These are phyloP conservation scores for Thamnaconus septentrionalis DNA, from an alignment of 2,113 vertebrate genomes.

Conservation along the genomic window DNA sequence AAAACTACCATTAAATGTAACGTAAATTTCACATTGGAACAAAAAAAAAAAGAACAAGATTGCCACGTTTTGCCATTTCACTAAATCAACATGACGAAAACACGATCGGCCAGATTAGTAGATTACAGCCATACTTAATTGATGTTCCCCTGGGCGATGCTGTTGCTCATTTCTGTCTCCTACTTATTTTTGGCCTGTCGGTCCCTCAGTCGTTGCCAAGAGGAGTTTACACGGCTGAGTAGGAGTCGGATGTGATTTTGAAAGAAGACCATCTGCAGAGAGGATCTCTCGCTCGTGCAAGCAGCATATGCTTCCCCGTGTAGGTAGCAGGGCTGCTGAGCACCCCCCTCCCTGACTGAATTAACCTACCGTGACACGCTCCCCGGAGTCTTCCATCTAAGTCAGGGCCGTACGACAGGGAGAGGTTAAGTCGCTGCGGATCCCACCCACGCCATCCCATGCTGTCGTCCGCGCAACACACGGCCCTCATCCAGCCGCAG, in stretches of 20 bases:
- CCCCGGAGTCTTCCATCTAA: conserved; percentile 45
- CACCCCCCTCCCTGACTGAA: conserved; percentile 37
- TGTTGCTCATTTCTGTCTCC: conserved; percentile 19
- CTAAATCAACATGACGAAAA: background rate
- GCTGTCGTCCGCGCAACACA: conserved; percentile 20
- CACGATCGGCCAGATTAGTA: background rate
- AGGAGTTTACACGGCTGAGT: conserved; percentile 60
- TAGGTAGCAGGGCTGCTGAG: conserved; percentile 36
- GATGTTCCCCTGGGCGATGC: background rate
- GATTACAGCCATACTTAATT: background rate
- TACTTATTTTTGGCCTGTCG: conserved; percentile 8
- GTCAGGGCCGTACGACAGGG: conserved; percentile 19
- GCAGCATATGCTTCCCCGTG: conserved; percentile 42
- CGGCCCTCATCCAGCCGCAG: conserved; percentile 22
- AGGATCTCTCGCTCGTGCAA: conserved; percentile 36
- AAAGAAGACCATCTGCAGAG: conserved; percentile 56
- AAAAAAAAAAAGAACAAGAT: no score
- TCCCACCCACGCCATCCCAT: background rate
- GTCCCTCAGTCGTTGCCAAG: conserved; percentile 27
- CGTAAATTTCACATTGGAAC: no score
- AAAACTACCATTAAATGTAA: background rate
- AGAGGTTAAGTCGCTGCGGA: conserved; percentile 45
- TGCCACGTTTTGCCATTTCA: no score
- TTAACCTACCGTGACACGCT: conserved; percentile 47
- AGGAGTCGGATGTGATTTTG: conserved; percentile 49